These are phyloP conservation scores for Mormyrus lacerda DNA, from an alignment of 2,113 vertebrate species.

Conservation along the genomic window DNA sequence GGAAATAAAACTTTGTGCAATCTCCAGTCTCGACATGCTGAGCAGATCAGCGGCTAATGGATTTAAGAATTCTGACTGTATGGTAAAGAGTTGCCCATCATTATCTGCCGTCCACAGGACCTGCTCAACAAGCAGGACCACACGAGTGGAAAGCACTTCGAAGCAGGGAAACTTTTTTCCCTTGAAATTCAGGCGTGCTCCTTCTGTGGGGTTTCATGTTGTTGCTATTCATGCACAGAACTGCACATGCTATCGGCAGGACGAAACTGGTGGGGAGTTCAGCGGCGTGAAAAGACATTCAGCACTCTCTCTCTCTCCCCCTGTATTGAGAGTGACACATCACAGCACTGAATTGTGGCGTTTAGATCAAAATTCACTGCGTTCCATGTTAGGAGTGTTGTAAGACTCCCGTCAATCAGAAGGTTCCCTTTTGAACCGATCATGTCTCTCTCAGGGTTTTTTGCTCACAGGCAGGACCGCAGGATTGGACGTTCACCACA, in stretches of 20 bases:
- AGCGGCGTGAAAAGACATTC: background rate
- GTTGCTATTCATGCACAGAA: background rate
- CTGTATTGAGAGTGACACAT: background rate
- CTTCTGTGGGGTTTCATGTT: background rate
- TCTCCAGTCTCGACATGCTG: background rate
- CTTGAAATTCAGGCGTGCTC: background rate
- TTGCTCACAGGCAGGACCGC: constrained; percentile 25
- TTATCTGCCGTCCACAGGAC: background rate
- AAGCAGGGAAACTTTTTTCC: constrained; percentile 14
- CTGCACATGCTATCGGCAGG: background rate
- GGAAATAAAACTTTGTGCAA: background rate
- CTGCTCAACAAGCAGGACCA: constrained; percentile 34
- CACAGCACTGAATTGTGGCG: background rate
- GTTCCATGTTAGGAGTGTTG: background rate
- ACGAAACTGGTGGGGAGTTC: background rate
- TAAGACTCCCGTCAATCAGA: background rate
- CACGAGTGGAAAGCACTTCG: constrained; percentile 35
- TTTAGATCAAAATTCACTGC: background rate
- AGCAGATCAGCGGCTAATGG: background rate
- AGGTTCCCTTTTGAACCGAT: background rate
- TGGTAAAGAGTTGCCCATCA: background rate
- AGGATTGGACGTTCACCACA: constrained; percentile 29
- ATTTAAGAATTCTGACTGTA: background rate
- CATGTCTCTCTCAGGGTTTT: background rate
- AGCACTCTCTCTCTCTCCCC: background rate